These are phyloP conservation scores for Luehdorfia chinensis DNA, from an alignment of 1,140 invertebrate genomes.

Conservation along the genomic window DNA sequence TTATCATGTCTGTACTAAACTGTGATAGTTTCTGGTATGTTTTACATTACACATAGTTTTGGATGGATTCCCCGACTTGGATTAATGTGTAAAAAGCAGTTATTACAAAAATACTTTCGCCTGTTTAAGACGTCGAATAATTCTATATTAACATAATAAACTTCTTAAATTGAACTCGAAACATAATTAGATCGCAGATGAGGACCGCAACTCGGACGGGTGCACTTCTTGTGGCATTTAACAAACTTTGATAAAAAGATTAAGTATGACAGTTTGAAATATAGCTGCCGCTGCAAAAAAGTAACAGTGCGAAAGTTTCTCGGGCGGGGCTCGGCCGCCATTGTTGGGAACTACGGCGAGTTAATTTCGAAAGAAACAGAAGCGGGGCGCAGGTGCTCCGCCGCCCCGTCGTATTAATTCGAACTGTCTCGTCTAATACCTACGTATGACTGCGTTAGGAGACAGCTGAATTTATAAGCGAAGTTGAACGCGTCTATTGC, in stretches of 20 bases:
- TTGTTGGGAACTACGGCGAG: conserved; percentile 60
- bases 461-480: conserved; percentile 54
- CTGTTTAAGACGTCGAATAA: conserved; percentile 18
- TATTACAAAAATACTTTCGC: too few species aligned
- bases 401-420: conserved; percentile 64
- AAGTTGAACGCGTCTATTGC: conserved; percentile 44
- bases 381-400: conserved; percentile 60
- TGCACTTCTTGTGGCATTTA: conserved; percentile 65
- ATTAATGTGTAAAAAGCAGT: too few species aligned
- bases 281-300: conserved; percentile 66
- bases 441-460: conserved; percentile 56
- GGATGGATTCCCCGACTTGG: too few species aligned
- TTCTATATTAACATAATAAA: conserved; percentile 40
- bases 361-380: conserved; percentile 73
- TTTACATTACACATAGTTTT: too few species aligned
- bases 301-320: conserved; percentile 60
- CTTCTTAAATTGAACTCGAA: conserved; percentile 42
- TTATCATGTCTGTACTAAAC: too few species aligned
- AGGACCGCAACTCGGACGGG: conserved; percentile 51
- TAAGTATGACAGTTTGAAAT: conserved; percentile 77
- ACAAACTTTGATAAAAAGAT: conserved; percentile 76
- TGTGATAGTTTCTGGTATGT: too few species aligned
- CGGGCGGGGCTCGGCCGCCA: conserved; percentile 47
- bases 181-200: conserved; percentile 64
- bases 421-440: conserved; percentile 63